Percentiles rank a stretch among this genome's conserved stretches.
Conservation (phyloP, 2,888 invertebrate species). For the Diaprepes abbreviatus region DNA sequence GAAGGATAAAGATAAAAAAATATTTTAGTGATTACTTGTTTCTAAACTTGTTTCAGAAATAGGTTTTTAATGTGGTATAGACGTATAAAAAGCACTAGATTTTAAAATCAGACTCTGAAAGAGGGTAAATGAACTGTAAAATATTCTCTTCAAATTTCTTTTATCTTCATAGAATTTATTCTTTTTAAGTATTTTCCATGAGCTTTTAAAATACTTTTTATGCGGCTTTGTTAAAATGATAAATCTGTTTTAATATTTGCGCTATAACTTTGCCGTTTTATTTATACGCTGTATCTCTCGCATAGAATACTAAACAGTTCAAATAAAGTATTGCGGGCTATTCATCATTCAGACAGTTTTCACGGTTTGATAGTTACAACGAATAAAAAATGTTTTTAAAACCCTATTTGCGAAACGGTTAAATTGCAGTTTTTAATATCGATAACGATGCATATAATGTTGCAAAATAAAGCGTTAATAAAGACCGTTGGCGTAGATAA, state of each 20-base stretch:
- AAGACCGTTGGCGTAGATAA: no score
- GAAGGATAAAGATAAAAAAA: no score
- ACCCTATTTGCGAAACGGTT: neutral
- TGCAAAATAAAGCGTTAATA: neutral
- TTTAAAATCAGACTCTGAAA: no score
- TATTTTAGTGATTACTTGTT: no score
- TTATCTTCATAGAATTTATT: neutral
- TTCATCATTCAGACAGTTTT: conserved; percentile 20
- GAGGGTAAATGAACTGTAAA: no score
- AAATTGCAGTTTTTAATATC: neutral
- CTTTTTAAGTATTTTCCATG: neutral
- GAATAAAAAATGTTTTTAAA: conserved; percentile 6
- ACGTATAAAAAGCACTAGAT: no score
- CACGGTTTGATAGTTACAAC: conserved; percentile 19
- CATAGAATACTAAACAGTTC: conserved; percentile 17
- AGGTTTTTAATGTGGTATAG: no score
- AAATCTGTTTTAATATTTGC: conserved; percentile 17
- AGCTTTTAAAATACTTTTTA: conserved; percentile 6
- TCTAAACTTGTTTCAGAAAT: no score
- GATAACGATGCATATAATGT: neutral
- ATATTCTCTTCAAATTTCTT: neutral
- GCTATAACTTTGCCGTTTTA: conserved; percentile 9
- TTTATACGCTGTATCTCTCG: conserved; percentile 17
- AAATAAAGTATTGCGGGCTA: conserved; percentile 10
- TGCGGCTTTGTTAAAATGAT: conserved; percentile 17